Evolutionary conservation across 2,797 vertebrate genomes (phyloP).

Genomic region (Podarcis lilfordi): DNA sequence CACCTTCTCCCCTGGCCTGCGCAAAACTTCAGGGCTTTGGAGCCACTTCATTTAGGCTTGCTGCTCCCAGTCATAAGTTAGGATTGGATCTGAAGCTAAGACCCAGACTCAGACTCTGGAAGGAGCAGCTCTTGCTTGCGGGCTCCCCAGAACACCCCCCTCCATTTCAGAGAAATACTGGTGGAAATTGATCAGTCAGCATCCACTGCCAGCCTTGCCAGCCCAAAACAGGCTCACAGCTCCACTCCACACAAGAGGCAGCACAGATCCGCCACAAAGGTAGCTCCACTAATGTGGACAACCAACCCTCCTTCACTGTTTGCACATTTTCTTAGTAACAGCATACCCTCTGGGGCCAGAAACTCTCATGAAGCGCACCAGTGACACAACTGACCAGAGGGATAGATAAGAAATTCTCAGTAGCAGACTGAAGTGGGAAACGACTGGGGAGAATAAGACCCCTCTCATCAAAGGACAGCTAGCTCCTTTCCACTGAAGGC

Average conservation of each 20-base stretch:
- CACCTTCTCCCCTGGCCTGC: no score
- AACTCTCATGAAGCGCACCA: not conserved
- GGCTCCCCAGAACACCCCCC: not conserved
- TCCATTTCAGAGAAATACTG: not conserved
- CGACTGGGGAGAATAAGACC: not conserved
- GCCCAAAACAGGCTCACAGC: not conserved
- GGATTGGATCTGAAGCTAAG: not conserved
- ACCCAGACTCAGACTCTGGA: not conserved
- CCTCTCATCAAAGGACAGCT: not conserved
- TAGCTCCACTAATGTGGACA: not conserved
- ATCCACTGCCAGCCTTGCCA: not conserved
- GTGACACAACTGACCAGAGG: not conserved
- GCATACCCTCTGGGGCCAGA: not conserved
- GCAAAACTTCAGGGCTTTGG: no score
- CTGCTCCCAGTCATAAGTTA: no score
- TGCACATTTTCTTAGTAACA: not conserved
- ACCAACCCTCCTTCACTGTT: not conserved
- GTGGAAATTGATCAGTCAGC: not conserved
- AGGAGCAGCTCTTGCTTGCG: not conserved
- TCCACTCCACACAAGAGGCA: not conserved
- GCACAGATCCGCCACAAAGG: not conserved
- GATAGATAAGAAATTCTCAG: not conserved
- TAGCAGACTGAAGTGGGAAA: not conserved
- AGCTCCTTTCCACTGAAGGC: not conserved
- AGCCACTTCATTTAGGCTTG: no score